Evolutionary conservation across 2,797 vertebrate species (phyloP).

Genomic region (Aplochiton taeniatus): DNA sequence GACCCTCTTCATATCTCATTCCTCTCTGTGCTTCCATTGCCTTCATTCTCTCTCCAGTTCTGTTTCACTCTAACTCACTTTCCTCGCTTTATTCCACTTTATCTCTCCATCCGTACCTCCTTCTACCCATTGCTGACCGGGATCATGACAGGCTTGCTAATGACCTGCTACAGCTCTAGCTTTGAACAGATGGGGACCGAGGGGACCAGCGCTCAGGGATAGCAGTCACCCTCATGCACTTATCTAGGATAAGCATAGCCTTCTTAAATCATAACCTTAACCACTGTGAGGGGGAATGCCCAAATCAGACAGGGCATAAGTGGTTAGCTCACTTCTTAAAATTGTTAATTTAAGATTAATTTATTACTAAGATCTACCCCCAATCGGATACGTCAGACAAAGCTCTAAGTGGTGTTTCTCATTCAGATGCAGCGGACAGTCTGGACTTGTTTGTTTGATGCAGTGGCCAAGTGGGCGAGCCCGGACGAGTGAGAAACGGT

Average conservation of each 20-base stretch:
- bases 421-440: too few relatives aligned
- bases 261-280: constrained; percentile 39
- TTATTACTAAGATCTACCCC: constrained; percentile 6
- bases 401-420: too few relatives aligned
- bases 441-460: constrained; percentile 23
- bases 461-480: not conserved
- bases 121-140: too few relatives aligned
- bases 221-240: constrained; percentile 30
- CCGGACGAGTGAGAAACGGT: too few relatives aligned
- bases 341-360: constrained; percentile 24
- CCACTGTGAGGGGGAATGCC: constrained; percentile 19
- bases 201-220: not conserved
- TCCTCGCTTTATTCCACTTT: too few relatives aligned
- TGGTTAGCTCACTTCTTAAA: constrained; percentile 16
- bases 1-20: not conserved
- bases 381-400: too few relatives aligned
- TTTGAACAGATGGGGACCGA: constrained; percentile 8
- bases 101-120: too few relatives aligned
- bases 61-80: too few relatives aligned
- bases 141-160: constrained; percentile 17
- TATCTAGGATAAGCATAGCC: constrained; percentile 31
- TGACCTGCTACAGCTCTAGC: constrained; percentile 7
- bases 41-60: too few relatives aligned
- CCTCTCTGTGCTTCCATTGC: too few relatives aligned
- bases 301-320: constrained; percentile 31